Evolutionary conservation across 2,797 vertebrate species (phyloP).

Genomic region (Anisognathus igniventris): DNA sequence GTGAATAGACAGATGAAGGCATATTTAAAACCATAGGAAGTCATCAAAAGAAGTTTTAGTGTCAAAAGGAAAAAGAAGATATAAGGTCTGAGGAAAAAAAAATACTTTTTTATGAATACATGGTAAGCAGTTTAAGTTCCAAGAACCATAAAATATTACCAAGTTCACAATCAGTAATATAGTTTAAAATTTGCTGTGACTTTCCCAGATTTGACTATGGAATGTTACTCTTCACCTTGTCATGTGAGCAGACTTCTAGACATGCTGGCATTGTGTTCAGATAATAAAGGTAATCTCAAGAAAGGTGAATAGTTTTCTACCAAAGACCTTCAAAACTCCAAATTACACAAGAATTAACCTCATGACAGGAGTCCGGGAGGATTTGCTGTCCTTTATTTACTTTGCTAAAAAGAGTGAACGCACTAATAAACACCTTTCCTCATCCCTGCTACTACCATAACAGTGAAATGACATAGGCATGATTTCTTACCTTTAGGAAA

Average conservation of each 20-base stretch:
- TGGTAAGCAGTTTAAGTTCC: background rate
- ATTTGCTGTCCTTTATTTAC: background rate
- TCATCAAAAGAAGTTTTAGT: background rate
- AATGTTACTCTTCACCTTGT: background rate
- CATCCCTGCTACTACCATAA: background rate
- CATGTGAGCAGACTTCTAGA: background rate
- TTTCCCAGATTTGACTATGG: background rate
- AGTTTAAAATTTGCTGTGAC: background rate
- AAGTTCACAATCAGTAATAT: background rate
- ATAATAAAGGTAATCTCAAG: background rate
- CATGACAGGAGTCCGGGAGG: fast-evolving
- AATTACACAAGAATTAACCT: background rate
- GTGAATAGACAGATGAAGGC: background rate
- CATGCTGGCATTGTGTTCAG: background rate
- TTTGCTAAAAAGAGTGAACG: background rate
- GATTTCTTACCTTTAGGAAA: background rate
- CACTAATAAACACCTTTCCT: background rate
- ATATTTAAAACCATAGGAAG: background rate
- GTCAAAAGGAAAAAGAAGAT: background rate
- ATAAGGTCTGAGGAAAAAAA: background rate
- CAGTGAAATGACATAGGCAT: background rate
- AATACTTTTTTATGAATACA: background rate
- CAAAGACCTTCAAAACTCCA: background rate
- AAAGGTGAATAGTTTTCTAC: background rate
- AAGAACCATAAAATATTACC: background rate